Percentiles rank a stretch among this genome's conserved stretches.
Conservation (phyloP, 2,797 vertebrate species). For the Chiropotes sagulatus region DNA sequence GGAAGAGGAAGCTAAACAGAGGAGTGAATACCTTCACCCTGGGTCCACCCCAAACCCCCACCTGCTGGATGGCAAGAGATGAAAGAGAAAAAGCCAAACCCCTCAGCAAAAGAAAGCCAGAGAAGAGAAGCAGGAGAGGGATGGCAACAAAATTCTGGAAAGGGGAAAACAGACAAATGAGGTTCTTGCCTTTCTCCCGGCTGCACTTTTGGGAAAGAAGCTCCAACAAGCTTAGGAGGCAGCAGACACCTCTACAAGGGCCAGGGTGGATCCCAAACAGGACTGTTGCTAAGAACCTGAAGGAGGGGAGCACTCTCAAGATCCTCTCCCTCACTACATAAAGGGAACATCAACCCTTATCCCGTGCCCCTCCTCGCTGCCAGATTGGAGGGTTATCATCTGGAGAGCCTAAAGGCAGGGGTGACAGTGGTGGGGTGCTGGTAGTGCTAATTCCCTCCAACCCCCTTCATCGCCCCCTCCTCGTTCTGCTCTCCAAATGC, state of each 20-base stretch:
- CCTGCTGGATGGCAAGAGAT: not conserved
- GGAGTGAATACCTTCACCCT: not conserved
- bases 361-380: not conserved
- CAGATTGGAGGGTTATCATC: not conserved
- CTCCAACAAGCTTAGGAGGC: not conserved
- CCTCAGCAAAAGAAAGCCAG: not conserved
- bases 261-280: not conserved
- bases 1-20: not conserved
- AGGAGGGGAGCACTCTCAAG: not conserved
- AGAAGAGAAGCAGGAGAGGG: not conserved
- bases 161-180: not conserved
- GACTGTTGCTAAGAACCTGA: not conserved
- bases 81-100: not conserved
- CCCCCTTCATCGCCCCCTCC: not conserved
- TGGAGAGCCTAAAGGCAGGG: not conserved
- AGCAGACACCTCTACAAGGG: not conserved
- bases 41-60: not conserved
- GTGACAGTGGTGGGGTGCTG: not conserved
- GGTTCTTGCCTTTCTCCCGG: not conserved
- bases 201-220: not conserved
- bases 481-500: not conserved
- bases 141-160: not conserved
- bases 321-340: not conserved
- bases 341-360: not conserved
- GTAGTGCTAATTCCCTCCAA: too few species aligned